Evolutionary conservation across 2,888 invertebrate genomes (phyloP).

Genomic region (Torymus aiolomorphi): DNA sequence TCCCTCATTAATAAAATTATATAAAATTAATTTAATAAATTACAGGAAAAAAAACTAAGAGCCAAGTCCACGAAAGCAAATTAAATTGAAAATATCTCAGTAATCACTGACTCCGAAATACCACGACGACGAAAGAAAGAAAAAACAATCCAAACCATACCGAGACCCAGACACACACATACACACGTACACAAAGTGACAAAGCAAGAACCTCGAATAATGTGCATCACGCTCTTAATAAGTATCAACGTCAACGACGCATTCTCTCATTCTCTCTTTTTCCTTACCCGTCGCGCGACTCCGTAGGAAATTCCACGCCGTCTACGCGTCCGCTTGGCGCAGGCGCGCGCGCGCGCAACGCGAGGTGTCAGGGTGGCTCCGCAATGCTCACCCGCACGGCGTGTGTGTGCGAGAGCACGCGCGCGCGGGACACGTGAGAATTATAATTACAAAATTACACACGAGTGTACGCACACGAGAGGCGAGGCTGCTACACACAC

Average conservation of each 20-base stretch:
- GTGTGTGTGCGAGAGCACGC: conserved; percentile 20
- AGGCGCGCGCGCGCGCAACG: conserved; percentile 22
- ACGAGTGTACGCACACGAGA: neutral
- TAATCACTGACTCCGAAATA: neutral
- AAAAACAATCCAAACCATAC: conserved; percentile 26
- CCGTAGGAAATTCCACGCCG: conserved; percentile 39
- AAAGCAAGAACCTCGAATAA: conserved; percentile 38
- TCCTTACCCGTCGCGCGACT: conserved; percentile 3
- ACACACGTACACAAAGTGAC: conserved; percentile 8
- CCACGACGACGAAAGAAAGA: conserved; percentile 6
- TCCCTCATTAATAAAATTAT: too few species aligned
- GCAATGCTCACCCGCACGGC: conserved; percentile 42
- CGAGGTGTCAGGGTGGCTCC: conserved; percentile 60
- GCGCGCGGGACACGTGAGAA: conserved; percentile 58
- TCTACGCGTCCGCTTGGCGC: conserved; percentile 15
- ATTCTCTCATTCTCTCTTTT: neutral
- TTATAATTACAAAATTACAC: conserved; percentile 64
- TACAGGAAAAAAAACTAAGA: neutral
- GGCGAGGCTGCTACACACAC: neutral
- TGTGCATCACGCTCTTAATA: conserved; percentile 46
- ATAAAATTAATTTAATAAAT: neutral
- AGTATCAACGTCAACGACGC: conserved; percentile 45
- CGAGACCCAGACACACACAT: neutral
- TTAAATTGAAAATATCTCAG: conserved; percentile 11
- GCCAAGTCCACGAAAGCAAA: neutral